A percentile compares a stretch with the other conserved stretches of the same genome.
Conservation (phyloP, 2,797 vertebrate genomes). For the Mionectes olivaceus region DNA sequence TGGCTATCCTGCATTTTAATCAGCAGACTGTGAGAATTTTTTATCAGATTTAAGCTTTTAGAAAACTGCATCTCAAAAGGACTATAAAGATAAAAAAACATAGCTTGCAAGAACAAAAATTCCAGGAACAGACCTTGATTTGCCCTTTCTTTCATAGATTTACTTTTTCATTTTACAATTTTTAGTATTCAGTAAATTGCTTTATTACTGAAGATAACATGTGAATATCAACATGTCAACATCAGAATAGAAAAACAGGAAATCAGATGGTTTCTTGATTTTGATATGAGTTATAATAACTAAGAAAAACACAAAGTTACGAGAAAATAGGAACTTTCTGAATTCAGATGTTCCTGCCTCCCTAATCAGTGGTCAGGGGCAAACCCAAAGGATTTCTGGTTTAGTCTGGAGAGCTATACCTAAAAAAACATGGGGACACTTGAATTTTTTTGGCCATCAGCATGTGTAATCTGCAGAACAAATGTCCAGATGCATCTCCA, state of each 20-base stretch:
- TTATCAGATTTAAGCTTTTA: neutral
- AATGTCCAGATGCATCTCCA: neutral
- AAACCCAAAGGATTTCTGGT: neutral
- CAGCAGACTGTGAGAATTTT: neutral
- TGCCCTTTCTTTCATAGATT: neutral
- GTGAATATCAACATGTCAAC: neutral
- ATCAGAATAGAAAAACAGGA: neutral
- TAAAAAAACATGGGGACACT: rapidly evolving
- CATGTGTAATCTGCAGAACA: neutral
- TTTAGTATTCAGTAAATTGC: neutral
- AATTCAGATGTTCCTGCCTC: neutral
- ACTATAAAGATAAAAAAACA: neutral
- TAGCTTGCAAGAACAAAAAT: neutral
- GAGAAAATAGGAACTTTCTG: neutral
- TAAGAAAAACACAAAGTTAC: neutral
- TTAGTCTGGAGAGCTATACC: neutral
- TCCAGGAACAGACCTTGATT: neutral
- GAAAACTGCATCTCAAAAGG: neutral
- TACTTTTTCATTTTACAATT: neutral
- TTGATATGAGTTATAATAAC: neutral
- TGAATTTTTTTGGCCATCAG: neutral
- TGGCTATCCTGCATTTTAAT: neutral
- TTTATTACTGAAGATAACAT: neutral
- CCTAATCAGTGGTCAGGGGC: neutral
- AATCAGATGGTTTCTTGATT: neutral